These are phyloP conservation scores for Henricia sp. DNA, from an alignment of 53 echinoderm and acorn worm genomes.

Conservation along the genomic window DNA sequence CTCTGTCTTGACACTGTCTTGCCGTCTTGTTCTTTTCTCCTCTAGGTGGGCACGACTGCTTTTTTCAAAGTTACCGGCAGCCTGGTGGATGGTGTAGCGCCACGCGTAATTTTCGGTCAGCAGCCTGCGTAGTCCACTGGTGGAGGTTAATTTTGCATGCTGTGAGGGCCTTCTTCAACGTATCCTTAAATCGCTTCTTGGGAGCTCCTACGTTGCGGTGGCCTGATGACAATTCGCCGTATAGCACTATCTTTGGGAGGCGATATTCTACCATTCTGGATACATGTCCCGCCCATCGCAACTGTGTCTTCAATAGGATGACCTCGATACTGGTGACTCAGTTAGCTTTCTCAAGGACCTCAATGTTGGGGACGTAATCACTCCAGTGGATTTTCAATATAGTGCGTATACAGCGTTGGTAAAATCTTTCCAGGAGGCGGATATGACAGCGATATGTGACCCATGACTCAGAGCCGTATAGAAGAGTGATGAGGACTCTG, in stretches of 20 bases:
- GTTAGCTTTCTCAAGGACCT: constrained; percentile 30
- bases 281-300: constrained; percentile 19
- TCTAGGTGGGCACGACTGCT: not conserved
- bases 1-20: not conserved
- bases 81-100: not conserved
- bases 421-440: constrained; percentile 50
- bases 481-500: constrained; percentile 55
- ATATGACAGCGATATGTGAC: constrained; percentile 37
- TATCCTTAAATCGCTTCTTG: constrained; percentile 44
- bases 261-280: constrained; percentile 8
- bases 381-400: constrained; percentile 48
- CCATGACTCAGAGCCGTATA: constrained; percentile 61
- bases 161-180: constrained; percentile 1
- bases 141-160: constrained; percentile 20
- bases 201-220: constrained; percentile 38
- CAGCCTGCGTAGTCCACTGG: constrained; percentile 1
- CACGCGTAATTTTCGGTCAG: no score
- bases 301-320: constrained; percentile 19
- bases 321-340: constrained; percentile 30
- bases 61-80: not conserved
- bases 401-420: constrained; percentile 52
- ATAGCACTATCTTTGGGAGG: constrained; percentile 33
- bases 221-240: constrained; percentile 27
- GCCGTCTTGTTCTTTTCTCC: not conserved
- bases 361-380: constrained; percentile 34